phyloP scores from a whole-genome alignment of 2,888 invertebrate genomes.

The Flexamia atlantica region DNA sequence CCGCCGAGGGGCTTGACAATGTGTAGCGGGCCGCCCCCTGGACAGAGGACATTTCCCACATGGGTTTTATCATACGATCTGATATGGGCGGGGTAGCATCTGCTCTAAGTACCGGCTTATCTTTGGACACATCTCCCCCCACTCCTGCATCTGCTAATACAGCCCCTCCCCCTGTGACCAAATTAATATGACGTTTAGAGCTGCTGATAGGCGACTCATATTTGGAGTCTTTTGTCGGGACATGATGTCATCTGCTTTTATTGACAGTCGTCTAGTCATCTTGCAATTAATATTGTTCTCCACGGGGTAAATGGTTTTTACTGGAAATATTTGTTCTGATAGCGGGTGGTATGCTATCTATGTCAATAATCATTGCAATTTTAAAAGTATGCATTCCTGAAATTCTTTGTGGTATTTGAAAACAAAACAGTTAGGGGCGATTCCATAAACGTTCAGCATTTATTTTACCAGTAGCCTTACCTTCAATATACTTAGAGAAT shows the following conservation, averaged over 20 bases:
- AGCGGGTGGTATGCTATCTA: too few species aligned
- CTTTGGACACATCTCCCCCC: conserved; percentile 32
- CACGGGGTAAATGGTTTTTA: not conserved
- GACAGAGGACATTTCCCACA: conserved; percentile 41
- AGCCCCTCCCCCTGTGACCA: conserved; percentile 16
- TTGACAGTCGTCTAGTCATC: not conserved
- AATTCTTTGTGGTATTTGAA: too few species aligned
- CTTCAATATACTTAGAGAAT: too few species aligned
- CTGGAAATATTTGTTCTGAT: too few species aligned
- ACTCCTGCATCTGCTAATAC: conserved; percentile 43
- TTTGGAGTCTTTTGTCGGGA: conserved; percentile 1
- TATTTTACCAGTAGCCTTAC: too few species aligned
- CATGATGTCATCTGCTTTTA: conserved; percentile 12
- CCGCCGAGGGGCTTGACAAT: not conserved
- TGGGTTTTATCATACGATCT: conserved; percentile 48
- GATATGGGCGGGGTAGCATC: conserved; percentile 45
- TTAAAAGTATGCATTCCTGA: too few species aligned
- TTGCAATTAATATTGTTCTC: not conserved
- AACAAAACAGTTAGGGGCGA: too few species aligned
- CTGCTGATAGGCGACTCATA: conserved; percentile 29
- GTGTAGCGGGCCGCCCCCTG: conserved; percentile 24
- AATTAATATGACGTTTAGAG: conserved; percentile 54
- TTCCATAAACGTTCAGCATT: too few species aligned
- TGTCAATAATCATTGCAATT: too few species aligned
- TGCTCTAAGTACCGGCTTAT: conserved; percentile 55